Evolutionary conservation across 2,797 vertebrate genomes (phyloP).

Genomic region (Ceryle rudis): DNA sequence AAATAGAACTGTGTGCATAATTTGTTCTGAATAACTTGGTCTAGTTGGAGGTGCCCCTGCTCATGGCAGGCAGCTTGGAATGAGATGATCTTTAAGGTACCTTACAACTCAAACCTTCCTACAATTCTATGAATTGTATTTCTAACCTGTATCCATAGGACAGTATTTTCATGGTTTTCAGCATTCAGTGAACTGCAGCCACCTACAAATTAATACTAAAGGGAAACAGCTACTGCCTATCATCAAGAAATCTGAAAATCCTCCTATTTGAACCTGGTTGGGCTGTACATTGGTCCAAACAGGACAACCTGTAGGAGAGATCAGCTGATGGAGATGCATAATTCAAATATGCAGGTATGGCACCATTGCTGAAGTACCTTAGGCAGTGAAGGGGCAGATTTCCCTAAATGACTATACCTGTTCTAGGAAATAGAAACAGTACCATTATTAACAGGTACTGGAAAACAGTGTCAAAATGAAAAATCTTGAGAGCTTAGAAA

Average conservation of each 20-base stretch:
- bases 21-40: too few species aligned
- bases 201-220: not conserved
- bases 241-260: not conserved
- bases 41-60: too few species aligned
- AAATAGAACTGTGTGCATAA: not conserved
- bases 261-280: not conserved
- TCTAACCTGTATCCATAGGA: not conserved
- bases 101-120: too few species aligned
- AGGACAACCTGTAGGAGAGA: not conserved
- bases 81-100: too few species aligned
- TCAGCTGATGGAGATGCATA: not conserved
- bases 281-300: not conserved
- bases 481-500: not conserved
- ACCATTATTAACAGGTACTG: not conserved
- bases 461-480: constrained; percentile 24
- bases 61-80: too few species aligned
- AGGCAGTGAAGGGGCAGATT: not conserved
- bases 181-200: not conserved
- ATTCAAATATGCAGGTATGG: not conserved
- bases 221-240: not conserved
- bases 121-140: not conserved
- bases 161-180: not conserved
- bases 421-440: not conserved
- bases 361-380: not conserved
- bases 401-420: not conserved